Base-by-base conservation (phyloP, 2,113 vertebrate genomes). In the Sitta europaea region DNA sequence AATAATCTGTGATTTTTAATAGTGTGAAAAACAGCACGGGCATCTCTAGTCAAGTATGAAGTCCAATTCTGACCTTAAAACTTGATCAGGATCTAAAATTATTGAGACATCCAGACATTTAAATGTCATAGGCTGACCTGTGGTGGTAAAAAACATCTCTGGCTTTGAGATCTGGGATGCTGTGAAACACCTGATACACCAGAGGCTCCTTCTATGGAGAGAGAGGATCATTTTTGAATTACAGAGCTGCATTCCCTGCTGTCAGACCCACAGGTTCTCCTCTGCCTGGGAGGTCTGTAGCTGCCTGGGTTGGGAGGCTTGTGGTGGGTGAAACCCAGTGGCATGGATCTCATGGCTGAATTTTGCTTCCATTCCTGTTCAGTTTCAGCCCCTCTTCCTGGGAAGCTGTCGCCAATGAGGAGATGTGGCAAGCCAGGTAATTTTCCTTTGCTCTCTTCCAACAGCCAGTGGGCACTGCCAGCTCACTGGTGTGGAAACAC, bases 371-470 rank as follows among this genome's bases (percentile, higher is more conserved):
- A 14, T 92, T 82, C 88, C 58, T 54, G 6, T 97, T 80, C 94
- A 99, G 99, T 97, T 99, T 99, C 97, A 97, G 98, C 87, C 97
- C 98, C 55, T 98, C 98, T 82, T 99, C 99, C 62, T 99, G 99
- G 99, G 99, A 99, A 97, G 98, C 98, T 42, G 98, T 99, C 9
- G 99, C 99, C 96, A 99, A 99, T 23, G 99, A 99, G 97, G 99
- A 99, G 97, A 99, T 99, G 99, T 99, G 99, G 99, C 99, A 99
- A 98, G 99, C 99, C 97, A 99, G 99, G 99, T 99, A 97, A 98
- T 91, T 76, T n/a, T 90, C 18, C 90, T 89, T 93, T 65, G 35
- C 73, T 55, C 61, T 65, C 79, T 81, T 62, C 33, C 81, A 85
- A 35, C 57, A 88, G 72, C 22, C 5, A 1, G 67, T 83, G 88